Evolutionary conservation across 1,140 invertebrate species (phyloP), one percentile per base, ranked within the genome.

Genomic region (Holotrichia oblita): DNA sequence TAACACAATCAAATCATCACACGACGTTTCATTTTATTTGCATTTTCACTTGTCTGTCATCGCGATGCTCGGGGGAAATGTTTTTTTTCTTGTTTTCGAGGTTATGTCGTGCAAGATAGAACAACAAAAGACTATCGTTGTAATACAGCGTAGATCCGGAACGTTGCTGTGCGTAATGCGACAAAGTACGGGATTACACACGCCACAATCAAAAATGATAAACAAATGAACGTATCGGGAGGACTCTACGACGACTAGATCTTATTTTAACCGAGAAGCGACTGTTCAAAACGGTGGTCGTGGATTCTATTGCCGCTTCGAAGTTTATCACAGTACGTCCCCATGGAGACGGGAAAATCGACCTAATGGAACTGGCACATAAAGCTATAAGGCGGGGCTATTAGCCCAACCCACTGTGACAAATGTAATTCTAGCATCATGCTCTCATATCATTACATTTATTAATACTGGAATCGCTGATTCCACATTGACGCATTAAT

Each of bases 211-310:
- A 69, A 34, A 34, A 69, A 34, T 69, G 61, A 69, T 69, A 69
- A 69, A 69, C 61, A 69, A 69, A 69, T 69, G 61, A 69, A 69
- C 61, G 61, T 69, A 69, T 69, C 61, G 61, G 24, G 61, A 69
- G 61, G 61, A 69, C 61, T 69, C 61, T 27, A 34, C 61, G 12
- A 17, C 61, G 61, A 69, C 61, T 69, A 69, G 61, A 69, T 69
- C 61, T 69, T 69, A 69, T 69, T 69, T 69, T 69, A 34, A 69
- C 61, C 20, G 61, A 69, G 61, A 69, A 24, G 27, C 61, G 61
- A 69, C 61, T 69, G 61, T 34, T 69, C 20, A 14, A 69, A 27
- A 27, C 61, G 61, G 61, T 69, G 27, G 61, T 69, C 61, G 61
- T 69, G 20, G 61, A 69, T 69, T 69, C 61, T 69, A 69, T 69